Percentiles rank a stretch among this genome's conserved stretches.
Evolutionary conservation across 2,888 invertebrate genomes (phyloP).

Genomic region (Rotaria macrura): DNA sequence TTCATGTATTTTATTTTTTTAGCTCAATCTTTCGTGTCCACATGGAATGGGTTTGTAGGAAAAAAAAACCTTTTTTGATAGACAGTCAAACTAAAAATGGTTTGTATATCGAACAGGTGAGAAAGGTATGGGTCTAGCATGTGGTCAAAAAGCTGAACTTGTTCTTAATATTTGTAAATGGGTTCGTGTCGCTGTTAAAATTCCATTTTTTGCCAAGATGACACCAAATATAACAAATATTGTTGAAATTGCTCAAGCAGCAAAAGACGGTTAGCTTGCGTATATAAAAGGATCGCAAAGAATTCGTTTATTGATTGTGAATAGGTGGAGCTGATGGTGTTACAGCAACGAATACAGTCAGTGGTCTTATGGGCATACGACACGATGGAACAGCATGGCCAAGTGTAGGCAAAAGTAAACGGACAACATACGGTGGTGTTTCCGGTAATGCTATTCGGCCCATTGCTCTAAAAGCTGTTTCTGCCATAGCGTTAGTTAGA

Average conservation of each 20-base stretch:
- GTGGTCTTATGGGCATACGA: slow-evolving; percentile 77
- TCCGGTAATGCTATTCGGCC: slow-evolving; percentile 88
- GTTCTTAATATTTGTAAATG: slow-evolving; percentile 79
- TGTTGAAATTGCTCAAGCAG: slow-evolving; percentile 74
- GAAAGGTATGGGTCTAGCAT: slow-evolving; percentile 92
- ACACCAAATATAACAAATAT: slow-evolving; percentile 96
- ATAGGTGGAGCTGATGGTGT: slow-evolving; percentile 73
- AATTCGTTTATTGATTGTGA: slow-evolving; percentile 54
- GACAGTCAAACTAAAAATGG: too few relatives aligned
- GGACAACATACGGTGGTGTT: slow-evolving; percentile 85
- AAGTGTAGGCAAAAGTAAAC: slow-evolving; percentile 65
- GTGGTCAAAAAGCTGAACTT: slow-evolving; percentile 76
- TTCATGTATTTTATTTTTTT: neutral
- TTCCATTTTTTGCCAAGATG: slow-evolving; percentile 90
- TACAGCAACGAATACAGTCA: slow-evolving; percentile 91
- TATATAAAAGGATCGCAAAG: slow-evolving; percentile 41
- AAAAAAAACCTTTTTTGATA: neutral
- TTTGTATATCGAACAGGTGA: too few relatives aligned
- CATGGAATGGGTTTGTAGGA: slow-evolving; percentile 71
- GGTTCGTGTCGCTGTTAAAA: slow-evolving; percentile 72
- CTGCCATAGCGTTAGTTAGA: slow-evolving; percentile 60
- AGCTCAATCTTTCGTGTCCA: slow-evolving; percentile 83
- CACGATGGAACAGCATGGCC: slow-evolving; percentile 81
- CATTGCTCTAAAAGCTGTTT: slow-evolving; percentile 78
- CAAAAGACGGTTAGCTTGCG: slow-evolving; percentile 60